Conservation (phyloP, 1,140 invertebrate species). For the Musca domestica region DNA sequence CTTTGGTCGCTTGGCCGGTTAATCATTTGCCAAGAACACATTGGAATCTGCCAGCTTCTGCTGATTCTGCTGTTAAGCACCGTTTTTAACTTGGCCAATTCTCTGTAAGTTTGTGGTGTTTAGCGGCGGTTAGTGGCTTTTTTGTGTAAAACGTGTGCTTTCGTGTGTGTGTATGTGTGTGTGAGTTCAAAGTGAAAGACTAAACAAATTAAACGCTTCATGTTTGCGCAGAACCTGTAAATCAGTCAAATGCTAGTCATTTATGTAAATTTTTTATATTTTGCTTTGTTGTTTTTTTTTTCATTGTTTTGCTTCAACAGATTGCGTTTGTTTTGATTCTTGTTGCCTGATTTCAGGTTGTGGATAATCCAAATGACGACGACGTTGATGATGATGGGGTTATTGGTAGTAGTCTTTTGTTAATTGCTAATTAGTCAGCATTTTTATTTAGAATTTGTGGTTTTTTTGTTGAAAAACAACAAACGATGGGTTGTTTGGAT, state of each 20-base stretch:
- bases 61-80: too few relatives aligned
- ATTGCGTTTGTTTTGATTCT: neutral
- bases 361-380: too few relatives aligned
- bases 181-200: conserved; percentile 15
- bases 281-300: neutral
- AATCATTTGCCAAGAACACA: too few relatives aligned
- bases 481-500: too few relatives aligned
- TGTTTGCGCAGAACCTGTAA: too few relatives aligned
- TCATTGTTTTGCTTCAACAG: neutral
- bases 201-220: conserved; percentile 6
- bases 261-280: conserved; percentile 17
- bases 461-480: neutral
- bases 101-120: neutral
- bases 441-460: neutral
- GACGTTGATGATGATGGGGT: neutral
- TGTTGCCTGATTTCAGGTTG: neutral
- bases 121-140: neutral
- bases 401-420: too few relatives aligned
- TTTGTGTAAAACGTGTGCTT: neutral
- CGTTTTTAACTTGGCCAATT: too few relatives aligned
- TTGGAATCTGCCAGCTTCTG: too few relatives aligned
- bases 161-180: neutral
- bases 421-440: neutral
- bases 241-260: neutral
- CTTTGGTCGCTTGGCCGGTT: too few relatives aligned